Evolutionary conservation across 2,113 vertebrate species (phyloP), one percentile per base, ranked within the genome.

Genomic region (Rhynchopsitta pachyrhyncha): DNA sequence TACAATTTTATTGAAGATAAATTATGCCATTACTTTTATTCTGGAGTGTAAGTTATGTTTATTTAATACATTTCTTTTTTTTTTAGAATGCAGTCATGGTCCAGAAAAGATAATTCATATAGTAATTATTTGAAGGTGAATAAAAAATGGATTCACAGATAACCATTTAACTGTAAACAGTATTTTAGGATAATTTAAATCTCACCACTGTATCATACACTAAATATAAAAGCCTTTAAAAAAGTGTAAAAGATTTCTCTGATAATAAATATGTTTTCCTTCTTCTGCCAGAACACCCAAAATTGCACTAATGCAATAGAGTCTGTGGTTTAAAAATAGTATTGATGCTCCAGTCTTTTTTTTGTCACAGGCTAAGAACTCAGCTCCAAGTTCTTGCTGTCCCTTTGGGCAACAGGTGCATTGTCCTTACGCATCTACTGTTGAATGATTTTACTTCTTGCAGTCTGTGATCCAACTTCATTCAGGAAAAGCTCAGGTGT

Each of bases 171-270:
- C 19, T 47, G 3, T 73, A 76, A 87, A 55, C 25, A 69, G 10
- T 60, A 59, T 78, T 94, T 92, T 62, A 53, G 14, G 13, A 22
- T 64, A 47, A 86, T 81, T 77, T 81, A 50, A 81, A 59, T 64
- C 35, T 53, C 39, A 50, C 8, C 5, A 27, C 23, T 70, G 4
- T 23, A 62, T 77, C 17, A 46, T 86, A 20, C 8, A 60, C 6
- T 27, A 76, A 69, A 77, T 70, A 44, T 41, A 86, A 80, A 73
- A 57, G 9, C 19, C 80, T 77, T 81, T 27, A 55, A 81, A 68
- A 55, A 2, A 35, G 4, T 31, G 3, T 33, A 13, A 41, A 80
- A 37, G 20, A 64, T 69, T 93, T 68, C 7, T 68, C 14, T 80
- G 12, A 15, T 31, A 69, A 53, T 47, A 35, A 79, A 29, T 42